Base-by-base conservation (phyloP, 2,888 invertebrate species). In the Dusona sp. region DNA sequence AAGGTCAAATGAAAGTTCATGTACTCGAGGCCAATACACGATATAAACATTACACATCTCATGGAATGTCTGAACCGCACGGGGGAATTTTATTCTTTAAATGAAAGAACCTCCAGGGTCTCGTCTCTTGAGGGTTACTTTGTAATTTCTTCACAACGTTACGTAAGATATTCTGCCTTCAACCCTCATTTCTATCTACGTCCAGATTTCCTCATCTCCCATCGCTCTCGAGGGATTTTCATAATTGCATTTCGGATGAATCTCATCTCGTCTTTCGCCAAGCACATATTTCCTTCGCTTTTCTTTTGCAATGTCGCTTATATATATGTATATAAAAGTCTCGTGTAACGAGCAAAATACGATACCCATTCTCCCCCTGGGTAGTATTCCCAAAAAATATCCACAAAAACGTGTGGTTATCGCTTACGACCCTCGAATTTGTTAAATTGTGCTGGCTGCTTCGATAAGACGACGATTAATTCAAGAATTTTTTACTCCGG, bases 231-330 rank as follows among this genome's bases (percentile, higher is more conserved):
- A 9, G 86, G 73, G 86, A 61, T 70, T 83, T 57, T 75, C 54
- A 74, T 86, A 73, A 86, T 83, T 86, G 80, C 80, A 86, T 86
- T 86, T 80, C 79, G 73, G 77, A 86, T 78, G 75, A 83, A 80
- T 79, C 61, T 78, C 86, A 61, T 80, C 79, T 68, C 42, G 79
- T 77, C 73, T 73, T 51, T 61, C n/a, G 38, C 67, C 80, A 77
- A 68, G 79, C 65, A 61, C 22, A 83, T 80, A 67, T 80, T 86
- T 73, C 77, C 33, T 45, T 45, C 22, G n/a, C 29, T 73, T 51
- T 79, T 78, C 48, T 42, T 72, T 65, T 36, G 36, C 36, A 54
- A 3, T 73, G 64, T 67, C 78, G 72, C 64, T 45, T 68, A 54
- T 36, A 78, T 25, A 33, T 67, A 72, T 72, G 25, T 57, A 77